Conservation (phyloP, 2,113 vertebrate genomes). For the Clarias magur region DNA sequence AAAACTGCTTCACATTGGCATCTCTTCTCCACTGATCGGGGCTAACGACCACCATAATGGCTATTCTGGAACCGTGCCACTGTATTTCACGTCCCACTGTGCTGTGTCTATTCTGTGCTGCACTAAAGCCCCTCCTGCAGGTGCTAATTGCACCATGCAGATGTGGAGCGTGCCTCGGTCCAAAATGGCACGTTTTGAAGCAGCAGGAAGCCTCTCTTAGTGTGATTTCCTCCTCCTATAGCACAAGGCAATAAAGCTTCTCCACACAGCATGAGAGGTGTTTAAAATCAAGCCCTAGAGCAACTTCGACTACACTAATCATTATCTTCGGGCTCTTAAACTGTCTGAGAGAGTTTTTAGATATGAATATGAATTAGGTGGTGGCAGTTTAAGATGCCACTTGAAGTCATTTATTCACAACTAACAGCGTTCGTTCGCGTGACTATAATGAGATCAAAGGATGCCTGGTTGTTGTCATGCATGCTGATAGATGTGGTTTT, state of each 20-base stretch:
- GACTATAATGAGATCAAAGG: neutral
- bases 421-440: neutral
- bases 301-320: neutral
- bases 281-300: constrained; percentile 26
- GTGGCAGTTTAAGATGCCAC: constrained; percentile 16
- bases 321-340: constrained; percentile 25
- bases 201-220: constrained; percentile 28
- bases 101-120: constrained; percentile 27
- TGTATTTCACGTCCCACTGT: constrained; percentile 14
- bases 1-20: too few relatives aligned
- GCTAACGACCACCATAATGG: constrained; percentile 20
- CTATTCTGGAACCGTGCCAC: constrained; percentile 3
- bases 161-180: constrained; percentile 18
- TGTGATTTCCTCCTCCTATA: constrained; percentile 37
- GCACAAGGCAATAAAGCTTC: constrained; percentile 16
- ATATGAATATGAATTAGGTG: constrained; percentile 29
- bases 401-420: constrained; percentile 19
- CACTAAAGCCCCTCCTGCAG: constrained; percentile 27
- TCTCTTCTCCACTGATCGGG: neutral
- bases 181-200: constrained; percentile 34
- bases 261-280: constrained; percentile 14
- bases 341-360: constrained; percentile 24
- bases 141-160: constrained; percentile 40
- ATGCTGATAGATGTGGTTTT: neutral
- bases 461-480: constrained; percentile 10